Conservation (phyloP, 2,797 vertebrate genomes). For the Enoplosus armatus region DNA sequence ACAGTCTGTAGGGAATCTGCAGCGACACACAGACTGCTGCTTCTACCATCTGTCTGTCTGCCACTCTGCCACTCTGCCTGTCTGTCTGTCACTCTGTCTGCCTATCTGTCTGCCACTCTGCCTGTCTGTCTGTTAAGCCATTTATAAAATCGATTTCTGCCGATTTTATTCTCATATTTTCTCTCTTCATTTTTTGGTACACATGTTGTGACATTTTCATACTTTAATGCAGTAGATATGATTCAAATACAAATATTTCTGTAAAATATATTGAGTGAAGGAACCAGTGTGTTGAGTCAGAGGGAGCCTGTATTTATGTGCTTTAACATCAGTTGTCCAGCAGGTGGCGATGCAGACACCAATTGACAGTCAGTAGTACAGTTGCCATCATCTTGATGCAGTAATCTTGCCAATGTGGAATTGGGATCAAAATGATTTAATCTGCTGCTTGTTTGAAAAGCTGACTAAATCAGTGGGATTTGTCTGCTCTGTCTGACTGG, state of each 20-base stretch:
- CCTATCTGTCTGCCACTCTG: not conserved
- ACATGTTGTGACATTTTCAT: not conserved
- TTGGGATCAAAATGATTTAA: not conserved
- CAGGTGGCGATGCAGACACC: slow-evolving; percentile 11
- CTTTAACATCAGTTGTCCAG: slow-evolving; percentile 27
- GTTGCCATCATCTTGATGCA: not conserved
- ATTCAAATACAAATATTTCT: not conserved
- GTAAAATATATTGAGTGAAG: not conserved
- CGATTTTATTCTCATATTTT: not conserved
- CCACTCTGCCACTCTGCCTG: slow-evolving; percentile 1
- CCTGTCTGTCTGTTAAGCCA: not conserved
- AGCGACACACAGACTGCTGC: slow-evolving; percentile 36
- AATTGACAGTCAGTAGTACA: not conserved
- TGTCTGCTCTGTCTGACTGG: not conserved
- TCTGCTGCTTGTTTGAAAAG: not conserved
- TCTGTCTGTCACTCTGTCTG: not conserved
- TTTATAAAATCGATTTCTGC: not conserved
- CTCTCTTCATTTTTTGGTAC: not conserved
- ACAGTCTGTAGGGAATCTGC: slow-evolving; percentile 38
- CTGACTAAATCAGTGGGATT: not conserved
- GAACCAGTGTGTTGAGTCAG: not conserved
- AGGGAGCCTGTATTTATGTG: not conserved
- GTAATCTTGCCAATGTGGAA: not conserved
- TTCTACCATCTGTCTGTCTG: slow-evolving; percentile 17
- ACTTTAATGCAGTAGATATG: not conserved